Conservation (phyloP, 2,113 vertebrate genomes). For the Syngnathus typhle region DNA sequence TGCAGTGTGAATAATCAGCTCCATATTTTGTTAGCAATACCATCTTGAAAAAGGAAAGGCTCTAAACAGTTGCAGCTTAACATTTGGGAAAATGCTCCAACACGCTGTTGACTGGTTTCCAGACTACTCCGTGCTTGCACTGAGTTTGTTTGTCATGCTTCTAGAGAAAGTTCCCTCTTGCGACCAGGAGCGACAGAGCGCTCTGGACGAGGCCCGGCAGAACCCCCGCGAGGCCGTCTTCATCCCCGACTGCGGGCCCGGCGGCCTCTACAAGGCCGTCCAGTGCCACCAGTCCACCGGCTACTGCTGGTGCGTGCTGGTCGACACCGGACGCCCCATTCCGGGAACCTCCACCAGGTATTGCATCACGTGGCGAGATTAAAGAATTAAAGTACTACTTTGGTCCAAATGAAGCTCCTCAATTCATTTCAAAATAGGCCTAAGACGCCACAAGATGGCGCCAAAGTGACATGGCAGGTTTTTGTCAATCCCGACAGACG, state of each 20-base stretch:
- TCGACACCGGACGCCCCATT: conserved; percentile 91
- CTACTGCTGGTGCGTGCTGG: conserved; percentile 97
- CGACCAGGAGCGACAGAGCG: conserved; percentile 92
- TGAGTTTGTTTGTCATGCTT: conserved; percentile 70
- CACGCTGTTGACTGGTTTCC: background rate
- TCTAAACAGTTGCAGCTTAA: conserved; percentile 8
- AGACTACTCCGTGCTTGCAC: conserved; percentile 14
- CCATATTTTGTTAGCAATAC: conserved; percentile 3
- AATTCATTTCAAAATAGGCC: too few relatives aligned
- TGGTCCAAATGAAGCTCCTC: background rate
- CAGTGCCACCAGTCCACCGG: conserved; percentile 98
- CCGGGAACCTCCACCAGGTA: conserved; percentile 95
- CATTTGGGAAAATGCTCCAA: too few relatives aligned
- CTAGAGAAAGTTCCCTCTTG: conserved; percentile 95
- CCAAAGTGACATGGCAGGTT: background rate
- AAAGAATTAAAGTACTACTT: background rate
- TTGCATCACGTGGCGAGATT: background rate
- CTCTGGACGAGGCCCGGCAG: conserved; percentile 84
- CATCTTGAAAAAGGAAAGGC: background rate
- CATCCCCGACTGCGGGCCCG: conserved; percentile 88
- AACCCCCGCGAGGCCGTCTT: conserved; percentile 86
- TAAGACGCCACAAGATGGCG: background rate
- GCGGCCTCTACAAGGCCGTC: conserved; percentile 88
- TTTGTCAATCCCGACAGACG: background rate
- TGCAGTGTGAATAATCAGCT: conserved; percentile 6